Evolutionary conservation across 2,113 vertebrate species (phyloP).

Genomic region (Pionites leucogaster): DNA sequence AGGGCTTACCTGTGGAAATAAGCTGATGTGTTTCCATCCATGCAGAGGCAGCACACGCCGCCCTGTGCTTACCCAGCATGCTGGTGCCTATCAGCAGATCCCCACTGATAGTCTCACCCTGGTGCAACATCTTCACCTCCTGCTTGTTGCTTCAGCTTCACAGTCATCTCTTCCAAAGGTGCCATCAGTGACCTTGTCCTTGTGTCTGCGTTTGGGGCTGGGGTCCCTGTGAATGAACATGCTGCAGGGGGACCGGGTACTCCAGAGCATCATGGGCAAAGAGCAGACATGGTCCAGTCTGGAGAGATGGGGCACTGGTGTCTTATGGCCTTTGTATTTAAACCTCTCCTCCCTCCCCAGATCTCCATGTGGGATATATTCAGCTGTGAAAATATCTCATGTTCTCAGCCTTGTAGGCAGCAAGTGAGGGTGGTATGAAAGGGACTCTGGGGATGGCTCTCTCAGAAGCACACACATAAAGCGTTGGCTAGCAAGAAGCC

Average conservation of each 20-base stretch:
- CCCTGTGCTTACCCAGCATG: background rate
- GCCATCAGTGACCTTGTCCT: fast-evolving
- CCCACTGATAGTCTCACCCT: background rate
- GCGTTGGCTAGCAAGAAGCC: background rate
- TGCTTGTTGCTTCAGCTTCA: background rate
- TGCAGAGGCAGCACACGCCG: fast-evolving
- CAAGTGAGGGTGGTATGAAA: background rate
- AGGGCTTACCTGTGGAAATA: background rate
- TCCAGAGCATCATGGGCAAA: fast-evolving
- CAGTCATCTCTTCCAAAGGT: background rate
- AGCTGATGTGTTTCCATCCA: background rate
- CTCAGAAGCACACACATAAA: background rate
- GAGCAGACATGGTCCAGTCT: background rate
- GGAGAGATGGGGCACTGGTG: background rate
- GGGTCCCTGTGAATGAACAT: background rate
- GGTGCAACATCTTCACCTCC: background rate
- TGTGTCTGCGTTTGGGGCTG: background rate
- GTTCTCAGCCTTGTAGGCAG: background rate
- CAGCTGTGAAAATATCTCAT: background rate
- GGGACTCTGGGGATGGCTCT: background rate
- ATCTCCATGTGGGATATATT: background rate
- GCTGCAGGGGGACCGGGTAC: background rate
- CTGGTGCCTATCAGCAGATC: background rate
- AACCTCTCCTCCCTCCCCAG: background rate
- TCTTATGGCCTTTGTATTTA: background rate